Evolutionary conservation across 1,140 invertebrate species (phyloP).

Genomic region (Elymnias hypermnestra): DNA sequence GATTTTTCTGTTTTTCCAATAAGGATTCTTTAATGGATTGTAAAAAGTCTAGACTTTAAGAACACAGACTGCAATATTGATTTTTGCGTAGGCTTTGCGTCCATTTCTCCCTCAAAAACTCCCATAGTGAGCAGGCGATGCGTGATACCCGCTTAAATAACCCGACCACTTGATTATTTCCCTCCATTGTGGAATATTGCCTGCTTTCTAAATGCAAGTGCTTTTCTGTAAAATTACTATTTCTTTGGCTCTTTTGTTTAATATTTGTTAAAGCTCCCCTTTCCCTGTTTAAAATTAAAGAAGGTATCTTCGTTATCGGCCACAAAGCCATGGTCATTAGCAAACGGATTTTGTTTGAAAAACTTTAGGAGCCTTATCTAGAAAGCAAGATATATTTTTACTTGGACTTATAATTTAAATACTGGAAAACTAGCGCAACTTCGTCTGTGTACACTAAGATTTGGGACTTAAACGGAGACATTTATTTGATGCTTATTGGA

Average conservation of each 20-base stretch:
- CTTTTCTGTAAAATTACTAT: slow-evolving; percentile 9
- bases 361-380: too few species aligned
- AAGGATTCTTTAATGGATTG: too few species aligned
- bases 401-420: too few species aligned
- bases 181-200: slow-evolving; percentile 8
- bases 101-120: slow-evolving; percentile 10
- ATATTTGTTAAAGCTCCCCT: background rate
- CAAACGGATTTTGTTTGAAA: too few species aligned
- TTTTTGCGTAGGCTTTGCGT: slow-evolving; percentile 8
- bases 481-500: too few species aligned
- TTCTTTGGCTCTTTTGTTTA: slow-evolving; percentile 3
- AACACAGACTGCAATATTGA: slow-evolving; percentile 9
- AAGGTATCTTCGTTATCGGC: background rate
- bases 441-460: too few species aligned
- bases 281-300: background rate
- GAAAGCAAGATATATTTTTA: too few species aligned
- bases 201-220: slow-evolving; percentile 1
- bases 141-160: slow-evolving; percentile 16
- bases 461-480: too few species aligned
- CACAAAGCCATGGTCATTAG: too few species aligned
- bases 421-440: too few species aligned
- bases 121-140: slow-evolving; percentile 14
- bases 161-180: slow-evolving; percentile 11
- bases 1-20: too few species aligned
- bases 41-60: background rate